Evolutionary conservation across 2,888 invertebrate genomes (phyloP).

Genomic region (Rosalia funebris): DNA sequence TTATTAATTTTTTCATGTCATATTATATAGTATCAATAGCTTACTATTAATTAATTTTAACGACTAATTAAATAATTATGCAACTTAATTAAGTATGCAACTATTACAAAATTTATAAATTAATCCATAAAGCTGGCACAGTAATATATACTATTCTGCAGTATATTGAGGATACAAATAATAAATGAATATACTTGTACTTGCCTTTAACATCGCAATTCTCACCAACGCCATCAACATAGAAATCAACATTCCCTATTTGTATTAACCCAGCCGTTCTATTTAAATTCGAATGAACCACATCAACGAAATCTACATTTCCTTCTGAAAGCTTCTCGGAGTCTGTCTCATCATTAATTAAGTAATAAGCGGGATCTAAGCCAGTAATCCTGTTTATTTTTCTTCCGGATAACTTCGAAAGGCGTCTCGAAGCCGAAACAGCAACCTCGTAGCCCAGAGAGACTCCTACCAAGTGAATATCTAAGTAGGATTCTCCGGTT

Average conservation of each 20-base stretch:
- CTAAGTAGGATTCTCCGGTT: constrained; percentile 41
- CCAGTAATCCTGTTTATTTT: constrained; percentile 44
- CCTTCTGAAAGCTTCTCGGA: constrained; percentile 14
- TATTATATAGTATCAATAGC: no score
- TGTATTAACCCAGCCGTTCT: constrained; percentile 18
- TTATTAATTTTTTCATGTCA: no score
- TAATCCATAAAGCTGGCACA: no score
- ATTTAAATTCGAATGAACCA: constrained; percentile 34
- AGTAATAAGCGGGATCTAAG: constrained; percentile 39
- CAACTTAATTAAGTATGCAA: no score
- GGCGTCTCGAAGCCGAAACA: constrained; percentile 26
- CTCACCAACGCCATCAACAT: constrained; percentile 29
- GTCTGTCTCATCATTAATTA: constrained; percentile 29
- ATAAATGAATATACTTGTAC: no score
- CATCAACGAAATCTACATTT: constrained; percentile 43
- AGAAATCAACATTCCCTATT: constrained; percentile 42
- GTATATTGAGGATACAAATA: no score
- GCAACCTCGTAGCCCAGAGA: constrained; percentile 31
- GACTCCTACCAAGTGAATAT: constrained; percentile 44
- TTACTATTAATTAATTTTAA: no score
- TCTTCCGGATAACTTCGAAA: constrained; percentile 32
- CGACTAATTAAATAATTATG: no score
- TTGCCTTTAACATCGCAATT: constrained; percentile 5
- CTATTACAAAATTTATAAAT: no score
- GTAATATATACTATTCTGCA: no score